Evolutionary conservation across 2,113 vertebrate species (phyloP), one percentile per base, ranked within the genome.

Genomic region (Daphoenositta chrysoptera): DNA sequence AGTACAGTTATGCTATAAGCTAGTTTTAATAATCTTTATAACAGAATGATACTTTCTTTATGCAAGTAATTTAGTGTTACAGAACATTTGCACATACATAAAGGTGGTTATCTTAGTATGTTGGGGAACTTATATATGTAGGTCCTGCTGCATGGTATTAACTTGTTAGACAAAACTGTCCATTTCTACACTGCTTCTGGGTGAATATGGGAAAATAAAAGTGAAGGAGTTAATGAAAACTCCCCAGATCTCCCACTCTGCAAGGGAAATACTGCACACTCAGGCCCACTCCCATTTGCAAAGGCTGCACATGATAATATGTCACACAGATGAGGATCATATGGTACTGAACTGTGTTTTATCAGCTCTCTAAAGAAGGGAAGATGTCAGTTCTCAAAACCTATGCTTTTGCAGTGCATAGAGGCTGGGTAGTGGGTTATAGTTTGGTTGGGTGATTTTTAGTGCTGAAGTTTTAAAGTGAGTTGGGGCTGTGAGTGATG

Each of bases 401-500:
- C 31, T 63, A 3, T 12, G 6, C 15, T 71, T 57, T 39, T 66
- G 28, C 17, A n/a, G 50, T 16, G 20, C 8, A 0, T 22, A 31
- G 39, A 70, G 26, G 11, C 7, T 61, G 24, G 13, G 30, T 30
- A n/a, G 18, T 23, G 35, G 6, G 7, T 5, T 64, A 13, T 40
- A 45, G 9, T 4, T 71, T 30, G 2, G 2, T 39, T 45, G 15
- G 1, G 17, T 17, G 19, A 4, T 30, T 86, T 83, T 92, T 72
- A 47, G 13, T 6, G 2, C 7, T n/a, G 19, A 83, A 40, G 9
- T 53, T 79, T 89, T 58, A 24, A 63, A 53, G 28, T 23, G 20
- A 54, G 11, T 8, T 0, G 0, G 4, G 10, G 47, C 24, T 75
- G 8, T 31, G 31, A 53, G 21, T 17, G 26, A 14, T 28, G 7